Base-by-base conservation (phyloP, 2,888 invertebrate genomes). In the Synergus laeviventris region DNA sequence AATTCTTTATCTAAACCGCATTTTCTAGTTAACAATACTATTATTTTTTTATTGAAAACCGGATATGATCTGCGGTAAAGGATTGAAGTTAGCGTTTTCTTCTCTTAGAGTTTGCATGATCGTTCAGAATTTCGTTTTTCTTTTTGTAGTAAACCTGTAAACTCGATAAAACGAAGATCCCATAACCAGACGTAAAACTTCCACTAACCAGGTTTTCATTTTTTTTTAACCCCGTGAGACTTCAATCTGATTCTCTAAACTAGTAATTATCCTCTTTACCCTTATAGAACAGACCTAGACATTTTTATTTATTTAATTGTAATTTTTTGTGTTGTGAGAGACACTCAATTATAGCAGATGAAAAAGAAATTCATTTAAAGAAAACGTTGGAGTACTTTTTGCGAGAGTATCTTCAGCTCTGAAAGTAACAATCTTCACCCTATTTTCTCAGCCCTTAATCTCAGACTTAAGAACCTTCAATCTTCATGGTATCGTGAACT, bases 401-500 rank as follows among this genome's bases (percentile, higher is more conserved):
- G 56, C 21, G 21, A 56, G 21, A 54, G 54, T 11, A 59, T 59
- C 24, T 18, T 62, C 38, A 62, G 11, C 18, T 62, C 11, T 62
- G 38, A 18, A 36, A 11, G 62, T 62, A 70, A 70, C 16, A 70
- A 70, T 45, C 45, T 70, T 7, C 49, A 49, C 70, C 49, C 31
- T n/a, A 45, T 49, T 59, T 59, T 70, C n/a, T 36, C n/a, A 70
- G 49, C 31, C 49, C 70, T n/a, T 70, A 70, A 70, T 70, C 70
- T 70, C 31, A 70, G 49, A 70, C 31, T 70, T 78, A 81, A 79
- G 75, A 79, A 79, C 75, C 70, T 16, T 70, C 49, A 49, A 70
- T 70, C 45, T 70, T 16, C 79, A 74, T n/a, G 64, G 45, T 70
- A 74, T 77, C 77, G 80, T 54, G 85, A 86, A 82, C 84, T 85